Percentiles rank a stretch among this genome's conserved stretches.
phyloP scores from a whole-genome alignment of 2,888 invertebrate genomes.

The Trisateles emortualis region DNA sequence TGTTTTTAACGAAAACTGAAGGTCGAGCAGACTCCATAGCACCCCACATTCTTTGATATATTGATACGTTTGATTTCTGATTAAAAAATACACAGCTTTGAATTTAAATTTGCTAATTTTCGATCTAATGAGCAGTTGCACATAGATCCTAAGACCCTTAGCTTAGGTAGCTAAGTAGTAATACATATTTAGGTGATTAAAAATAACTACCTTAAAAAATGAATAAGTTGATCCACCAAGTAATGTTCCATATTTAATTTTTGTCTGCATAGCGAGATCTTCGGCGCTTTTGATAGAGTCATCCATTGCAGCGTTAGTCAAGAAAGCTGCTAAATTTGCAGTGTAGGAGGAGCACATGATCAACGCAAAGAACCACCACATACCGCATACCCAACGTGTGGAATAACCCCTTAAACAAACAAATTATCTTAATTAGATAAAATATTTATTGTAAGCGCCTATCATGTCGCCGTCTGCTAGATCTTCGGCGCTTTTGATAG shows the following conservation, averaged over 20 bases:
- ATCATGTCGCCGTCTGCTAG: too few species aligned
- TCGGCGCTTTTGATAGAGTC: slow-evolving; percentile 96
- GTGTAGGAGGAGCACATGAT: slow-evolving; percentile 98
- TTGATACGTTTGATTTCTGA: slow-evolving; percentile 94
- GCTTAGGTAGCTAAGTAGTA: too few species aligned
- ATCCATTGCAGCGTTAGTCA: slow-evolving; percentile 96
- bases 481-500: slow-evolving; percentile 97
- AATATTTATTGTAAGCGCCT: too few species aligned
- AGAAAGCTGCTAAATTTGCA: slow-evolving; percentile 97
- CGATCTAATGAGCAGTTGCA: too few species aligned
- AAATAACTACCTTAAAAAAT: slow-evolving; percentile 94
- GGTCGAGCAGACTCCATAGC: slow-evolving; percentile 95
- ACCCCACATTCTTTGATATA: slow-evolving; percentile 97
- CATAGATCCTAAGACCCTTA: too few species aligned
- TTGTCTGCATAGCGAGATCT: slow-evolving; percentile 96
- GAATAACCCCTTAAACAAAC: slow-evolving; percentile 91
- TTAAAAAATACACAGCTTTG: too few species aligned
- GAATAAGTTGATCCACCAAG: slow-evolving; percentile 94
- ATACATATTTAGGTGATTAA: not conserved
- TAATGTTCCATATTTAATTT: slow-evolving; percentile 98
- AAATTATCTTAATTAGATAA: not conserved
- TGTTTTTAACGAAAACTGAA: slow-evolving; percentile 93
- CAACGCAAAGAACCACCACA: slow-evolving; percentile 98
- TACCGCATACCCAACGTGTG: slow-evolving; percentile 95
- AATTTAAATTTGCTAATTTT: too few species aligned